Evolutionary conservation across 2,113 vertebrate species (phyloP), one percentile per base, ranked within the genome.

Genomic region (Macquaria ambigua): DNA sequence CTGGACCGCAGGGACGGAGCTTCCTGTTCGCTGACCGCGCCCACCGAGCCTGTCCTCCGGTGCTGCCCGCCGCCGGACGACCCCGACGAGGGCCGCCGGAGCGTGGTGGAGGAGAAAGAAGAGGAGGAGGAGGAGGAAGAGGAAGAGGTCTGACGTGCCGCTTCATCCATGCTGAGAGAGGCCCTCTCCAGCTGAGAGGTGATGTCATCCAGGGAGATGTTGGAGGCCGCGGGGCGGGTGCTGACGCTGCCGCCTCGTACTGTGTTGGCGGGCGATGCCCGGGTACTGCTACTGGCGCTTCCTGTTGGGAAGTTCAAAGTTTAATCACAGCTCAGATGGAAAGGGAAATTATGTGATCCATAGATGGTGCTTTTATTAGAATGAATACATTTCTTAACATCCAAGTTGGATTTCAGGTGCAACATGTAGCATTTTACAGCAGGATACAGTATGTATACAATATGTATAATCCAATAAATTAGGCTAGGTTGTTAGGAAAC

Each of bases 161-260:
- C 98, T 86, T 99, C 97, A n/a, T 99, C 98, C 98, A 99, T 99
- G 93, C 98, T 99, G 90, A 98, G 89, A 2, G 98, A 99, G 12
- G 98, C 98, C 93, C 97, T 97, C 90, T 99, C 98, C 90, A 99
- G 93, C 88, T 99, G 98, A 5, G 98, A 97, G 46, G 98, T 99
- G 96, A 99, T 99, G 90, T 99, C 98, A 46, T 99, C 98, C 93
- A 99, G 93, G 64, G 98, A 99, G 83, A 98, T 96, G 62, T 98
- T 97, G 79, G 97, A 96, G 79, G 96, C 96, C 0, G 95, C 82
- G 0, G 96, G 96, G 83, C 76, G 97, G 87, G 86, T 82, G 92
- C 93, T 93, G 89, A 93, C 94, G 88, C 95, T 79, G 58, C 95
- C 96, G 9, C 92, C 92, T 2, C 95, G 93, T 0, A 96, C 97